Evolutionary conservation across 2,797 vertebrate genomes (phyloP), one percentile per base, ranked within the genome.

Genomic region (Melanotaenia pygmaea): DNA sequence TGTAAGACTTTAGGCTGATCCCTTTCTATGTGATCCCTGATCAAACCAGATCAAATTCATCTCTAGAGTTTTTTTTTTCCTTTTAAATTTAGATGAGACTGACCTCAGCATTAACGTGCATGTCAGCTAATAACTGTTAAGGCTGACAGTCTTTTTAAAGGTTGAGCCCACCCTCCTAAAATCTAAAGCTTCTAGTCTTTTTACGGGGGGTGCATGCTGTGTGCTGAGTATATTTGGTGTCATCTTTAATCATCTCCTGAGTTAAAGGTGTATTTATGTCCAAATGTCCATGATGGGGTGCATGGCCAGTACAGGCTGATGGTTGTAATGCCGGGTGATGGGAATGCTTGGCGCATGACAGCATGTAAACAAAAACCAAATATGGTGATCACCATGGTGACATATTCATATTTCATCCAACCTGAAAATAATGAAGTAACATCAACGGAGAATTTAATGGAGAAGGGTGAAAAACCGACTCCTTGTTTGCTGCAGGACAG

Each of bases 321-420:
- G 90, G 89, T 88, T 91, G 87, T 67, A 86, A 93, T 92, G 91
- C 83, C 56, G 69, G 81, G 80, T 85, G 92, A 92, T 92, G 91
- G 79, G 87, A 77, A 92, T 92, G 92, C 85, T 92, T 88, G 91
- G 92, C 70, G 88, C 91, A 91, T 93, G 91, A 94, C 87, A 93
- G 91, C 89, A 94, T 93, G 92, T 92, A 91, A 94, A 93, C 91
- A 92, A 91, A 92, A 92, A 91, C 82, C 89, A 92, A 93, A 92
- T 89, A 89, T 89, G 89, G 88, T 92, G 92, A 92, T 90, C 73
- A 76, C 88, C 89, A 92, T 92, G 90, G 86, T 86, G 67, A 92
- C 86, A 88, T 80, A 72, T 82, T 63, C 79, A 89, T 83, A 86
- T 84, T 87, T 80, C 85, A 86, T 88, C 87, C 80, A 82, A 24